Percentiles rank a stretch among this genome's conserved stretches.
Evolutionary conservation across 2,113 vertebrate species (phyloP).

Genomic region (Eubucco bourcierii): DNA sequence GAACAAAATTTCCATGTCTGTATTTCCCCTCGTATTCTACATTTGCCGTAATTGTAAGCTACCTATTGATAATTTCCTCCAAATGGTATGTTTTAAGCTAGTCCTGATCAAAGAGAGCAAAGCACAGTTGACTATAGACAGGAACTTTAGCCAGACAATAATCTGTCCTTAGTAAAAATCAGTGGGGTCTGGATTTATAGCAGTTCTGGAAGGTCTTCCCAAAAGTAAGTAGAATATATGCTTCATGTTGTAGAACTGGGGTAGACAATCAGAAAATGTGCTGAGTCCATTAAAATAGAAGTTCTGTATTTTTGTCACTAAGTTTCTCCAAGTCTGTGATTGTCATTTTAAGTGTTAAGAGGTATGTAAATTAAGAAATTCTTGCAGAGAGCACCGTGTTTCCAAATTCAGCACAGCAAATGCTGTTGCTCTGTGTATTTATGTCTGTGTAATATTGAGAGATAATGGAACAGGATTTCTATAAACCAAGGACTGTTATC

Average conservation of each 20-base stretch:
- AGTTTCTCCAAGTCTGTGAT: not conserved
- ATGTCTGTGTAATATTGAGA: slow-evolving; percentile 37
- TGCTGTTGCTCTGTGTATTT: not conserved
- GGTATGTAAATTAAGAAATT: not conserved
- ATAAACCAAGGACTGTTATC: slow-evolving; percentile 68
- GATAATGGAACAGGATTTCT: slow-evolving; percentile 65
- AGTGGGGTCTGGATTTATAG: not conserved
- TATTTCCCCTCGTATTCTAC: not conserved
- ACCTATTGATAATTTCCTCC: not conserved
- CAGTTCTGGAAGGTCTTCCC: not conserved
- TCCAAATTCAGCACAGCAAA: slow-evolving; percentile 35
- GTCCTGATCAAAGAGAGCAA: not conserved
- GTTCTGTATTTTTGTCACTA: not conserved
- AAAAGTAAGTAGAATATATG: not conserved
- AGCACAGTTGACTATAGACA: not conserved
- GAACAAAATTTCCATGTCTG: not conserved
- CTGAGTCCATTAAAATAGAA: not conserved
- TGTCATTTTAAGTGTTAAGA: not conserved
- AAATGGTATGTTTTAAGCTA: not conserved
- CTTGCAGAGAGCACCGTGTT: slow-evolving; percentile 3
- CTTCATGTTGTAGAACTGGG: not conserved
- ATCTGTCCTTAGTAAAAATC: not conserved
- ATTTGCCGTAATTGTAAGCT: not conserved
- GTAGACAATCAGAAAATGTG: not conserved
- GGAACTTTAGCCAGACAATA: not conserved